phyloP scores from a whole-genome alignment of 1,140 invertebrate species.

The Heliconius himera region DNA sequence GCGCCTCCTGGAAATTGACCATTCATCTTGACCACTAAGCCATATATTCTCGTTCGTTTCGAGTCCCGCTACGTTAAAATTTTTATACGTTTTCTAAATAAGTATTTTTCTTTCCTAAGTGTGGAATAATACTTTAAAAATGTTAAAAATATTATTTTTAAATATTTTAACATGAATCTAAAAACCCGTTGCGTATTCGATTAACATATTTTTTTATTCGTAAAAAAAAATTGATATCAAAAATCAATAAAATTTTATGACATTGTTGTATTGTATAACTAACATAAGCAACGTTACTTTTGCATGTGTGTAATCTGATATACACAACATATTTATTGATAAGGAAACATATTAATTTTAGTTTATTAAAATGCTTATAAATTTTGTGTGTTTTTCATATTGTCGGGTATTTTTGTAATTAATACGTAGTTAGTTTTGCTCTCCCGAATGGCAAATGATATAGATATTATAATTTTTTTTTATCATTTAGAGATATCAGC shows the following conservation, averaged over 20 bases:
- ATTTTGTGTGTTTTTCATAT: neutral
- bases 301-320: slow-evolving; percentile 1
- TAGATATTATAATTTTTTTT: too few relatives aligned
- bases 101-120: too few relatives aligned
- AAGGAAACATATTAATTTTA: neutral
- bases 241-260: neutral
- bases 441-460: too few relatives aligned
- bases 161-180: neutral
- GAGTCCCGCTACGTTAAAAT: too few relatives aligned
- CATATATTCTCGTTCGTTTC: too few relatives aligned
- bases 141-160: neutral
- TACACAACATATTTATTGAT: slow-evolving; percentile 5
- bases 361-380: neutral
- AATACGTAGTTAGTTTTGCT: neutral
- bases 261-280: too few relatives aligned
- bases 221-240: neutral
- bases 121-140: too few relatives aligned
- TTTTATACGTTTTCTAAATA: too few relatives aligned
- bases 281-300: neutral
- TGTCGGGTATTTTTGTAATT: neutral
- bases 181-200: neutral
- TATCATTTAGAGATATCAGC: too few relatives aligned
- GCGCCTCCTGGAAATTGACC: too few relatives aligned
- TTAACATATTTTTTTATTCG: neutral
- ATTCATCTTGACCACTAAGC: too few relatives aligned